Percentiles rank a stretch among this genome's conserved stretches.
Evolutionary conservation across 2,113 vertebrate genomes (phyloP).

Genomic region (Peromyscus polionotus): DNA sequence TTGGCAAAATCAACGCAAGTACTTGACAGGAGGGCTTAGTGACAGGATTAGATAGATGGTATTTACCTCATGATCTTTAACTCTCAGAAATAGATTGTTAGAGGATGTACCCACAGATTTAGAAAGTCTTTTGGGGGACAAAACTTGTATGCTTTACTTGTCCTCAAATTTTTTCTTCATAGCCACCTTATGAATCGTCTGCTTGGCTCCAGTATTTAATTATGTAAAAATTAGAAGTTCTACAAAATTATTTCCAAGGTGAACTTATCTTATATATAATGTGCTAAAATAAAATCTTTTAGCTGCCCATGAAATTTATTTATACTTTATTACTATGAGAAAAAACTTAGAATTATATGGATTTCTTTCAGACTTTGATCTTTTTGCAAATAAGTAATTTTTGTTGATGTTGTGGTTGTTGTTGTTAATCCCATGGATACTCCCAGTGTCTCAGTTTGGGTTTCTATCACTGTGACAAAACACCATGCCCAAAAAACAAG

Average conservation of each 20-base stretch:
- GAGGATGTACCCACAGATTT: background rate
- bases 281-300: background rate
- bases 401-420: background rate
- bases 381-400: slow-evolving; percentile 48
- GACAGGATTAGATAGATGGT: background rate
- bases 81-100: background rate
- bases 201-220: background rate
- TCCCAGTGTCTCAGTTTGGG: background rate
- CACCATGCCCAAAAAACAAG: background rate
- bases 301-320: slow-evolving; percentile 4
- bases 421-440: background rate
- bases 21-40: background rate
- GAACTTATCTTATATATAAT: background rate
- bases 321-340: background rate
- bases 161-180: slow-evolving; percentile 11
- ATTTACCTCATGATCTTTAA: slow-evolving; percentile 41
- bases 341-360: background rate
- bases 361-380: slow-evolving; percentile 19
- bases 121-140: background rate
- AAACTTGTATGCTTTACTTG: slow-evolving; percentile 2
- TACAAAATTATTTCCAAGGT: background rate
- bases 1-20: background rate
- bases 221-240: background rate
- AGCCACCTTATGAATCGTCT: background rate
- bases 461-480: background rate